These are phyloP conservation scores for Polypterus bichir DNA, from an alignment of 2,113 vertebrate species.

Conservation along the genomic window DNA sequence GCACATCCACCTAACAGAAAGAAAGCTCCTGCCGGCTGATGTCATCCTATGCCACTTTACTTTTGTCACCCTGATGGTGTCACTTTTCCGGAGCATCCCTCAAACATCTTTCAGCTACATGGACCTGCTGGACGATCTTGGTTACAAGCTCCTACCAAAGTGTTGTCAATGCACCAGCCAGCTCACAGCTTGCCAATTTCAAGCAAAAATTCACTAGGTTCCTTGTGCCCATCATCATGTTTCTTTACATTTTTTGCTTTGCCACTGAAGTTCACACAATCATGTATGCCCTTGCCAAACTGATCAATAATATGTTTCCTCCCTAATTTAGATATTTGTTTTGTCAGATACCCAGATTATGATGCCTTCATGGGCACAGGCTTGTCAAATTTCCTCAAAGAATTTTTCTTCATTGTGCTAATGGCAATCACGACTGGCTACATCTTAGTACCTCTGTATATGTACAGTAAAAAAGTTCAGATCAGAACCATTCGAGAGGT, in stretches of 20 bases:
- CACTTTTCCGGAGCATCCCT: conserved; percentile 10
- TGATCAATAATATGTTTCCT: too few relatives aligned
- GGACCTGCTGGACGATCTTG: conserved; percentile 11
- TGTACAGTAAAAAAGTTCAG: too few relatives aligned
- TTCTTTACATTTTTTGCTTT: conserved; percentile 9
- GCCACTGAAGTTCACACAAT: neutral
- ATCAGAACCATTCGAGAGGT: too few relatives aligned
- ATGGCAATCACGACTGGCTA: too few relatives aligned
- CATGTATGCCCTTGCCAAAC: too few relatives aligned
- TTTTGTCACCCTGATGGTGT: conserved; percentile 11
- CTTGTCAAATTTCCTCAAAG: too few relatives aligned
- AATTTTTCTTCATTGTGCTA: too few relatives aligned
- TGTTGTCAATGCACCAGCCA: conserved; percentile 7
- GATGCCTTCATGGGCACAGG: too few relatives aligned
- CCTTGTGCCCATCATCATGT: neutral
- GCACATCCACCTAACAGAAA: conserved; percentile 2
- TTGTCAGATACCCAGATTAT: too few relatives aligned
- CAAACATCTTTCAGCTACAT: conserved; percentile 10
- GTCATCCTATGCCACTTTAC: conserved; percentile 9
- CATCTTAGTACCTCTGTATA: too few relatives aligned
- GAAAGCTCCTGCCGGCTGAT: conserved; percentile 12
- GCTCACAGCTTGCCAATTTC: conserved; percentile 1
- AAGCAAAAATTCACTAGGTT: conserved; percentile 2
- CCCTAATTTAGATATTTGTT: too few relatives aligned
- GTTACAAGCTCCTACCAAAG: conserved; percentile 17